Conservation (phyloP, 2,113 vertebrate species). For the Lota lota region DNA sequence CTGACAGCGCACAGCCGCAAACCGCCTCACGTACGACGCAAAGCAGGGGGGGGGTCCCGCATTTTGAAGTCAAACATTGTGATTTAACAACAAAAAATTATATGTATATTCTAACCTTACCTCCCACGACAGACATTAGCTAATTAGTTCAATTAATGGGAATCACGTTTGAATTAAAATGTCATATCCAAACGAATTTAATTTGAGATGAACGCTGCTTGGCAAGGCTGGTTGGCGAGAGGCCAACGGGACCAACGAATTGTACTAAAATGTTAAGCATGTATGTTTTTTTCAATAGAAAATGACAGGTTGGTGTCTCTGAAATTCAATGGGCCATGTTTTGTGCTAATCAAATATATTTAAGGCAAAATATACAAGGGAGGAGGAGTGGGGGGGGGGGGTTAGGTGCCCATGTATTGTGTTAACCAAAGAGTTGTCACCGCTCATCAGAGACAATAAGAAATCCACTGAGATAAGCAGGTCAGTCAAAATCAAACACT, state of each 20-base stretch:
- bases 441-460: conserved; percentile 27
- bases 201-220: conserved; percentile 58
- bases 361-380: no score
- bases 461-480: conserved; percentile 40
- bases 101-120: conserved; percentile 45
- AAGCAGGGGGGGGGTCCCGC: conserved; percentile 53
- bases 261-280: conserved; percentile 4
- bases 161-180: conserved; percentile 73
- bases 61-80: conserved; percentile 21
- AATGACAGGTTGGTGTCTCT: no score
- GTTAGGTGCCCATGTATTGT: no score
- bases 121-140: conserved; percentile 55
- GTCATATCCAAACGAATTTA: conserved; percentile 67
- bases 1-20: conserved; percentile 26
- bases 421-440: no score
- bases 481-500: conserved; percentile 61
- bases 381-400: no score
- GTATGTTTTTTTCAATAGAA: no score
- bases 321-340: no score
- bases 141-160: conserved; percentile 73
- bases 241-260: conserved; percentile 30
- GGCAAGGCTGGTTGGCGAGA: conserved; percentile 46
- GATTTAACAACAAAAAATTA: conserved; percentile 31
- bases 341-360: no score
- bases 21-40: conserved; percentile 50